Evolutionary conservation across 2,888 invertebrate genomes (phyloP), one percentile per base, ranked within the genome.

Genomic region (Xestoiulus laeticollis): DNA sequence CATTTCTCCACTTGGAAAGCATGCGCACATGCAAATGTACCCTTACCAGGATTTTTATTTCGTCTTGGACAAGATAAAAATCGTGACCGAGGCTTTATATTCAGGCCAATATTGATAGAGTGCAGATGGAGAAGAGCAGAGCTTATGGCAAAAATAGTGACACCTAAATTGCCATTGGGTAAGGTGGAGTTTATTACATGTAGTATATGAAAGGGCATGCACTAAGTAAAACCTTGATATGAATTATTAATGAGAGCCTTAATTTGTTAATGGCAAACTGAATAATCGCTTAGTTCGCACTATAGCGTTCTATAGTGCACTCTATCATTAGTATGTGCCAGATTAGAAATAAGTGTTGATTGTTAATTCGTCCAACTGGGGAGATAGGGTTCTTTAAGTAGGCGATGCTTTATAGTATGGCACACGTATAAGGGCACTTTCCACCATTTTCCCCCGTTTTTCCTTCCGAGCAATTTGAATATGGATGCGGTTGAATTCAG

Each of bases 401-500:
- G 38, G 12, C 43, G 12, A 38, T 38, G 6, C 38, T 38, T 10
- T 43, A 43, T 43, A 43, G 43, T 43, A 10, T 43, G 43, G 43
- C 43, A 43, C 43, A 43, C 43, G 19, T 4, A 12, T 53, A 68
- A 2, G 26, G 22, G n/a, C 26, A 26, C 68, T 26, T 26, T 68
- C 68, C 26, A 26, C 68, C 26, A 26, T 68, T 26, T 26, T 26
- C n/a, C 68, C 68, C 59, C 59, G 4, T 22, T 22, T 59, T 59
- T n/a, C 59, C 6, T 59, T 68, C 26, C 26, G 26, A n/a, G 3
- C 26, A 22, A 26, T 68, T 68, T 68, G 68, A 68, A 68, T 68
- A 68, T 68, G 68, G 26, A 68, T 68, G 68, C 68, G 68, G 68
- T 68, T 68, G 68, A 26, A 68, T 68, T 22, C 68, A 68, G 68